phyloP scores from a whole-genome alignment of 1,140 invertebrate species.

The Homarus americanus region DNA sequence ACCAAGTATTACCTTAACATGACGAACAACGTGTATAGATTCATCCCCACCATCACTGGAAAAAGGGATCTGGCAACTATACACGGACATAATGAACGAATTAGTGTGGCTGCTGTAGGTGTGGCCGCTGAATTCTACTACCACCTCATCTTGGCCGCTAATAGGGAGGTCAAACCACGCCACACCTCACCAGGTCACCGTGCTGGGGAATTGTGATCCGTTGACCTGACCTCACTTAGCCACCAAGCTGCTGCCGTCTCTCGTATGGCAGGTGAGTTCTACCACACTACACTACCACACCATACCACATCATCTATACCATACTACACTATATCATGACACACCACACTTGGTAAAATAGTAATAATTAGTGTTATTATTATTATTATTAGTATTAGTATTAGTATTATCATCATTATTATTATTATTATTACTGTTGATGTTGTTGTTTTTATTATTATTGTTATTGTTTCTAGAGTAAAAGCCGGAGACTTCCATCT shows the following conservation, averaged over 20 bases:
- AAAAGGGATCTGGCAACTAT: slow-evolving; percentile 78
- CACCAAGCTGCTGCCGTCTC: not conserved
- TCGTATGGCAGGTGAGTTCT: not conserved
- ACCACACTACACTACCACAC: not conserved
- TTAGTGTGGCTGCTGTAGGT: slow-evolving; percentile 80
- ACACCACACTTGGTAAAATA: too few species aligned
- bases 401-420: too few species aligned
- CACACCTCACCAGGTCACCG: slow-evolving; percentile 3
- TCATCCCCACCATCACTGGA: slow-evolving; percentile 79
- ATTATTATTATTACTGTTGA: too few species aligned
- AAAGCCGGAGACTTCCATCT: too few species aligned
- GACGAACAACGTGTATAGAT: slow-evolving; percentile 80
- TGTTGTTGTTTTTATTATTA: too few species aligned
- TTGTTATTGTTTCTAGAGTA: too few species aligned
- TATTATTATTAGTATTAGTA: too few species aligned
- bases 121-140: slow-evolving; percentile 81
- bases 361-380: too few species aligned
- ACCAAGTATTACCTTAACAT: slow-evolving; percentile 80
- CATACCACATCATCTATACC: too few species aligned
- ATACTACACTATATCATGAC: too few species aligned
- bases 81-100: slow-evolving; percentile 82
- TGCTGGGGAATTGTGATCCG: slow-evolving; percentile 48
- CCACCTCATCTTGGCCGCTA: slow-evolving; percentile 80
- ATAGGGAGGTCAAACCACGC: slow-evolving; percentile 71
- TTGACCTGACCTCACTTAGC: not conserved